These are phyloP conservation scores for Limnephilus lunatus DNA, from an alignment of 2,888 invertebrate species.

Conservation along the genomic window DNA sequence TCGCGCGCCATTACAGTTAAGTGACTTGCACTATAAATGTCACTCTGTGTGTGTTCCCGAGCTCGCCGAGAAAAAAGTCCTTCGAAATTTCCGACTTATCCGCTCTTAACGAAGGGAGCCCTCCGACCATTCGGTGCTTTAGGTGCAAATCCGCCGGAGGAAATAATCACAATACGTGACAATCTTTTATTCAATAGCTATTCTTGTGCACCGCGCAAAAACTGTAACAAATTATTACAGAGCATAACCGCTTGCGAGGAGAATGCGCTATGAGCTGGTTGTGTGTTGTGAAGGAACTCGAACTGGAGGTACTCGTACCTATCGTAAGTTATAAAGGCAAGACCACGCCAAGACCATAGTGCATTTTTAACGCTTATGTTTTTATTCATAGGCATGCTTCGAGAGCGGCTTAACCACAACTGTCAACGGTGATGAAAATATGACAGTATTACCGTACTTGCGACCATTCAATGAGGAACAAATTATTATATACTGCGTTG, in stretches of 20 bases:
- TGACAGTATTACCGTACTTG: slow-evolving; percentile 8
- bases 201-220: slow-evolving; percentile 55
- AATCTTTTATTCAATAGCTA: slow-evolving; percentile 64
- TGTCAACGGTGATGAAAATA: slow-evolving; percentile 46
- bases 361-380: slow-evolving; percentile 50
- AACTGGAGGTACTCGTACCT: neutral
- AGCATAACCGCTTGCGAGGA: slow-evolving; percentile 45
- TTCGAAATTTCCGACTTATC: slow-evolving; percentile 15
- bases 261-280: slow-evolving; percentile 53
- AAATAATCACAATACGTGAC: slow-evolving; percentile 53
- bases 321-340: slow-evolving; percentile 38
- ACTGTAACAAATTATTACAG: slow-evolving; percentile 64
- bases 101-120: neutral
- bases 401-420: slow-evolving; percentile 15
- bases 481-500: neutral
- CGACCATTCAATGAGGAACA: neutral
- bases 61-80: slow-evolving; percentile 28
- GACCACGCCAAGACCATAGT: slow-evolving; percentile 3
- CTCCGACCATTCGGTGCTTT: slow-evolving; percentile 48
- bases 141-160: slow-evolving; percentile 60
- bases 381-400: slow-evolving; percentile 46
- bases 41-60: slow-evolving; percentile 61
- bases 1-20: slow-evolving; percentile 46
- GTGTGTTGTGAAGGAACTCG: neutral
- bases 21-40: slow-evolving; percentile 62